A percentile compares a stretch with the other conserved stretches of the same genome.
These are phyloP conservation scores for Latrodectus hesperus DNA, from an alignment of 2,888 invertebrate genomes.

Conservation along the genomic window DNA sequence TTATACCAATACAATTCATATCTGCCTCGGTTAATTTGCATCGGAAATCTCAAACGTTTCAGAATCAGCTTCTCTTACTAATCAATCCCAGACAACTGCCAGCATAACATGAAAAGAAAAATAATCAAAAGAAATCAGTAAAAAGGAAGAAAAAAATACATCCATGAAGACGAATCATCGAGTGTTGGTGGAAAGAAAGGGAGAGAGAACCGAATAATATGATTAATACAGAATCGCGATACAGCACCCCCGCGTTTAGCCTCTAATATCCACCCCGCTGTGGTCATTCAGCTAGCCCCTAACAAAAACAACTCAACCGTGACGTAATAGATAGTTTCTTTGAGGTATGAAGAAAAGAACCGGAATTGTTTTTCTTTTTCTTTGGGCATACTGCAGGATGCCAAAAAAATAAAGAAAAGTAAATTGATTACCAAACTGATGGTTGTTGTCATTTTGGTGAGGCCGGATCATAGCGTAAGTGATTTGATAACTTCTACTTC, in stretches of 20 bases:
- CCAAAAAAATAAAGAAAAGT: background rate
- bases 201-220: slow-evolving; percentile 10
- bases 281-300: slow-evolving; percentile 18
- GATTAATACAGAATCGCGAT: slow-evolving; percentile 30
- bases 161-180: background rate
- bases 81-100: too few relatives aligned
- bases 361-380: slow-evolving; percentile 15
- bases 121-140: background rate
- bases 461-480: background rate
- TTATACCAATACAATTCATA: too few relatives aligned
- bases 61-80: too few relatives aligned
- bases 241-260: slow-evolving; percentile 7
- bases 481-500: background rate
- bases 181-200: background rate
- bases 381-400: background rate
- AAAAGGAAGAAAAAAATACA: background rate
- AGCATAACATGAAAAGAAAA: too few relatives aligned
- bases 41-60: too few relatives aligned
- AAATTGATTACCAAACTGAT: slow-evolving; percentile 2
- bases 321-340: slow-evolving; percentile 1
- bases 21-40: too few relatives aligned
- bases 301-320: slow-evolving; percentile 24
- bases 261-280: slow-evolving; percentile 17
- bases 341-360: background rate
- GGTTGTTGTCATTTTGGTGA: background rate